Conservation (phyloP, 1,140 invertebrate genomes). For the Papilio machaon region DNA sequence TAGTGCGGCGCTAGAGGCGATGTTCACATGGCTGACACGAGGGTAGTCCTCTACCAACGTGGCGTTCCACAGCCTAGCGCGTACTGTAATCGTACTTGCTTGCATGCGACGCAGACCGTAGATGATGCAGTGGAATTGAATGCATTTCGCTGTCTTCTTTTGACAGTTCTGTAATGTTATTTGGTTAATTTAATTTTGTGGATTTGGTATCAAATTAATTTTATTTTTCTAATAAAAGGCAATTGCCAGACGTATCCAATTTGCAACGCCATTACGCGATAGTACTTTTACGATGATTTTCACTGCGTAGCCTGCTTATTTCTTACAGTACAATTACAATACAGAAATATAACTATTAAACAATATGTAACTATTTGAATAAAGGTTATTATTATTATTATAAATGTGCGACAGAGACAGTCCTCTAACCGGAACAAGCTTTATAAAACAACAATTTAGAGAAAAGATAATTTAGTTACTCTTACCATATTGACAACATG, state of each 20-base stretch:
- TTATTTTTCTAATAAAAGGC: neutral
- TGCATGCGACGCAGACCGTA: conserved; percentile 88
- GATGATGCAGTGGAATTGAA: conserved; percentile 91
- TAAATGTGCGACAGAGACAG: no score
- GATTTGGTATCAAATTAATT: neutral
- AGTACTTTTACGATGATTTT: no score
- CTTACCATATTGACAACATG: conserved; percentile 90
- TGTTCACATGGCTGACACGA: conserved; percentile 90
- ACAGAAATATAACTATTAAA: no score
- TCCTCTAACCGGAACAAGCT: no score
- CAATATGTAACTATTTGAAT: no score
- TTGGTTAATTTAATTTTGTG: conserved; percentile 31
- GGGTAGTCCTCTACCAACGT: conserved; percentile 94
- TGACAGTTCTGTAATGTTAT: conserved; percentile 87
- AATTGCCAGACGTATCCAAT: neutral
- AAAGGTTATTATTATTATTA: no score
- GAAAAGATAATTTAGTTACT: neutral
- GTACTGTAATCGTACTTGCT: conserved; percentile 89
- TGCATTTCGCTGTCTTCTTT: conserved; percentile 91
- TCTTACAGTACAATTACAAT: neutral
- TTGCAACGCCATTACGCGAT: no score
- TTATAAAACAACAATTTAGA: no score
- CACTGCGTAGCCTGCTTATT: no score
- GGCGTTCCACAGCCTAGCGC: conserved; percentile 94
- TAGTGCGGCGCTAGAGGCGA: conserved; percentile 89